These are phyloP conservation scores for Xenopus laevis DNA, from an alignment of 2,113 vertebrate genomes.

Conservation along the genomic window DNA sequence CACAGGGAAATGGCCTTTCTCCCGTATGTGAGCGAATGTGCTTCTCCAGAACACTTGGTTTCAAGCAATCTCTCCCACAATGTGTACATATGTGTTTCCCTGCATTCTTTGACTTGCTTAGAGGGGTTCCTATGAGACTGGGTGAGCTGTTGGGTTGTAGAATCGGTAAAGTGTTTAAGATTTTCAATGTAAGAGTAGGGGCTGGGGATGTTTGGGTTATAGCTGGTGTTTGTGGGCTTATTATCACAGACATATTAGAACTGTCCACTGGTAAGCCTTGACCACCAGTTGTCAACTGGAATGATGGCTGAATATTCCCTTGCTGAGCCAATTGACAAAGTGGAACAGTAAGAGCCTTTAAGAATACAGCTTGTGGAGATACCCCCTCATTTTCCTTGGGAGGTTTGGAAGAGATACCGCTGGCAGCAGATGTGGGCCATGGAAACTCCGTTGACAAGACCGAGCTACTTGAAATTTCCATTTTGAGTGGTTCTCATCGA, in stretches of 20 bases:
- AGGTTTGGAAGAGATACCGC: not conserved
- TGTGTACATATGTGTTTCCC: slow-evolving; percentile 86
- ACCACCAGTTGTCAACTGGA: slow-evolving; percentile 45
- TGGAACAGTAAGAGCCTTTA: slow-evolving; percentile 75
- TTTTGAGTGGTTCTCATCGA: slow-evolving; percentile 40
- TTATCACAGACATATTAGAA: slow-evolving; percentile 55
- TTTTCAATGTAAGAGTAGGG: slow-evolving; percentile 74
- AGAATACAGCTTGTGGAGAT: slow-evolving; percentile 63
- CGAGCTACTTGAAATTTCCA: slow-evolving; percentile 55
- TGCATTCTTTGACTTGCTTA: slow-evolving; percentile 66
- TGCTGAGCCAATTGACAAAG: slow-evolving; percentile 63
- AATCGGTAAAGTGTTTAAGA: slow-evolving; percentile 72
- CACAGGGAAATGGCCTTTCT: slow-evolving; percentile 88
- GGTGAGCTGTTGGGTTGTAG: slow-evolving; percentile 53
- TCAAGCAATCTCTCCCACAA: slow-evolving; percentile 90
- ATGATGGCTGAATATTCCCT: slow-evolving; percentile 47
- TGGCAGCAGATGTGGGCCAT: not conserved
- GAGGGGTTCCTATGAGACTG: slow-evolving; percentile 48
- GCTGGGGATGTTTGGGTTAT: slow-evolving; percentile 59
- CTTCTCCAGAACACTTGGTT: slow-evolving; percentile 95
- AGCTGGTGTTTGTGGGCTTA: slow-evolving; percentile 50
- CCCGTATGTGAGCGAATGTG: slow-evolving; percentile 95
- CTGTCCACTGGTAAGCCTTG: slow-evolving; percentile 49
- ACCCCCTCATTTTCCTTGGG: slow-evolving; percentile 13
- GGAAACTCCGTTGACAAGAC: slow-evolving; percentile 17